Percentiles rank a stretch among this genome's conserved stretches.
phyloP scores from a whole-genome alignment of 2,888 invertebrate species.

The Reticulitermes lucifugus region DNA sequence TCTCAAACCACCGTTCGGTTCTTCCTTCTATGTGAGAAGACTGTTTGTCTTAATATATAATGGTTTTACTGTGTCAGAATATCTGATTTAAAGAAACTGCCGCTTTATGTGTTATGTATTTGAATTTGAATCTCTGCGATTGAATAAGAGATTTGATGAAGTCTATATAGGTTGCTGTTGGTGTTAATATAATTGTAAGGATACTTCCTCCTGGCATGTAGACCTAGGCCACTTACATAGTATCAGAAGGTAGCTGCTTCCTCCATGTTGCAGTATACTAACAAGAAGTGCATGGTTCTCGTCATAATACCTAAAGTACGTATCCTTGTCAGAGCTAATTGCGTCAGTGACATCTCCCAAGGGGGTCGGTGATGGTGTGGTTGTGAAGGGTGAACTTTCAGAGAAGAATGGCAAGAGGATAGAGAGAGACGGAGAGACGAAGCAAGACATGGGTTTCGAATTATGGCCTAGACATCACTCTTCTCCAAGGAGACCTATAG shows the following conservation, averaged over 20 bases:
- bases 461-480: conserved; percentile 28
- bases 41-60: no score
- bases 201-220: background rate
- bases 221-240: background rate
- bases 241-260: conserved; percentile 7
- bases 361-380: conserved; percentile 11
- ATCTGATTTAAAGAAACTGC: no score
- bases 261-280: background rate
- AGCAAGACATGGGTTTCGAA: conserved; percentile 28
- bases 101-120: no score
- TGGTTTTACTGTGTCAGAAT: no score
- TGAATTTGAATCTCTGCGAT: no score
- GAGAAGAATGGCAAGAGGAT: conserved; percentile 13
- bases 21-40: no score
- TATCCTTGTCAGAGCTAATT: conserved; percentile 50
- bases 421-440: background rate
- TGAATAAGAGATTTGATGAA: no score
- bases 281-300: background rate
- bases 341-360: conserved; percentile 46
- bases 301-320: conserved; percentile 48
- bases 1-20: no score
- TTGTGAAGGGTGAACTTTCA: background rate
- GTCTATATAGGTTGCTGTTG: no score
- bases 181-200: background rate
- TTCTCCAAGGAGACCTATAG: conserved; percentile 19